Conservation (phyloP, 2,888 invertebrate genomes). For the Eulithis testata region DNA sequence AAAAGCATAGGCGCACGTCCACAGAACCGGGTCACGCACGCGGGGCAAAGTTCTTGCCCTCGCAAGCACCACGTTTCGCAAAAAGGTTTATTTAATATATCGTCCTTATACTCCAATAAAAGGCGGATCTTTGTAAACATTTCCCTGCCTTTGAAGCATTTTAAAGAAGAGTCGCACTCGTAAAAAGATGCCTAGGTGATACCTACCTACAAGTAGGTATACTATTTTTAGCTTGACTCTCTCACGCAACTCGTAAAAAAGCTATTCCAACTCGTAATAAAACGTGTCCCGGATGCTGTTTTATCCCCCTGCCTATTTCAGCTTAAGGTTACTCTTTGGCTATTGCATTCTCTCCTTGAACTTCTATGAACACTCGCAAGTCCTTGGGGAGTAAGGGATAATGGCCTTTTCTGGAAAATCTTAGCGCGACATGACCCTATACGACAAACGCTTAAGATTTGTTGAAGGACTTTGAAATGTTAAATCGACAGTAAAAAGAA, state of each 20-base stretch:
- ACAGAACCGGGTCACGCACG: slow-evolving; percentile 24
- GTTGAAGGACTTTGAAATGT: slow-evolving; percentile 30
- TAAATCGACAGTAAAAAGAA: slow-evolving; percentile 28
- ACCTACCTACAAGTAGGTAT: slow-evolving; percentile 35
- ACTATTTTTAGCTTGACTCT: slow-evolving; percentile 53
- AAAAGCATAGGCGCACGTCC: slow-evolving; percentile 24
- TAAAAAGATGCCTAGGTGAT: slow-evolving; percentile 37
- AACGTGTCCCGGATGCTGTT: slow-evolving; percentile 56
- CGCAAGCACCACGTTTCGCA: slow-evolving; percentile 29
- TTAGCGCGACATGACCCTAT: slow-evolving; percentile 30
- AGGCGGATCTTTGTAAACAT: slow-evolving; percentile 32
- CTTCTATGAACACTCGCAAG: slow-evolving; percentile 55
- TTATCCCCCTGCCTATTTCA: slow-evolving; percentile 54
- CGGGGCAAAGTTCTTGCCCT: slow-evolving; percentile 29
- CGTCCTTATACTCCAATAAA: slow-evolving; percentile 30
- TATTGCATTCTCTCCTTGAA: slow-evolving; percentile 49
- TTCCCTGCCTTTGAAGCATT: slow-evolving; percentile 17
- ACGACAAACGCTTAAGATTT: slow-evolving; percentile 32
- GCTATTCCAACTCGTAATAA: slow-evolving; percentile 63
- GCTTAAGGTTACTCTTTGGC: slow-evolving; percentile 54
- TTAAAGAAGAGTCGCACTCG: slow-evolving; percentile 18
- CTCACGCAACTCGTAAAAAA: slow-evolving; percentile 59
- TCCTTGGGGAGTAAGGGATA: slow-evolving; percentile 46
- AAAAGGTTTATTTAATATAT: slow-evolving; percentile 40
- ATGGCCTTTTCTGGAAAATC: slow-evolving; percentile 46